These are phyloP conservation scores for Pantherophis vulpinus DNA, from an alignment of 2,797 vertebrate species.

Conservation along the genomic window DNA sequence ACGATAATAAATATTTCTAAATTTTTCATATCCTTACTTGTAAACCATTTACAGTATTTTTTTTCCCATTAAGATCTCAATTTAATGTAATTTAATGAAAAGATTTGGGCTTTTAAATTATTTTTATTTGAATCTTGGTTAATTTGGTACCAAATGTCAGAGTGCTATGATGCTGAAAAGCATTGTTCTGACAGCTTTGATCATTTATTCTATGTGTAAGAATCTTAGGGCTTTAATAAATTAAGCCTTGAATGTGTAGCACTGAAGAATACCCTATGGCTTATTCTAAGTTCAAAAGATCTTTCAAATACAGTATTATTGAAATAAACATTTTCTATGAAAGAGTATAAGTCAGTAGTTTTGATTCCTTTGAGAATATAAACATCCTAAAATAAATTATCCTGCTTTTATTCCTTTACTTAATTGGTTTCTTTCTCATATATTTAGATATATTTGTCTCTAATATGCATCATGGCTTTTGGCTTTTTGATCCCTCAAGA, in stretches of 20 bases:
- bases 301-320: slow-evolving; percentile 1
- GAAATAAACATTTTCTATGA: slow-evolving; percentile 4
- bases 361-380: not conserved
- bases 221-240: slow-evolving; percentile 17
- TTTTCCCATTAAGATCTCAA: not conserved
- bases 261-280: not conserved
- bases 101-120: not conserved
- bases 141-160: not conserved
- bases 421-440: not conserved
- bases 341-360: not conserved
- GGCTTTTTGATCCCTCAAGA: not conserved
- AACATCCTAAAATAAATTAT: accelerated
- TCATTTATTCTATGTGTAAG: slow-evolving; percentile 8
- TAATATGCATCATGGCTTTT: not conserved
- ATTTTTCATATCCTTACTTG: not conserved
- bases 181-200: not conserved
- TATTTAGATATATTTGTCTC: not conserved
- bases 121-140: slow-evolving; percentile 6
- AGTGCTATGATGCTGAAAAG: not conserved
- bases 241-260: not conserved
- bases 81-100: not conserved
- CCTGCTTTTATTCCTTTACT: not conserved
- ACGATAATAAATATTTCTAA: not conserved
- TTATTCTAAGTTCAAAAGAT: slow-evolving; percentile 20
- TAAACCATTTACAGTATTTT: not conserved